Base-by-base conservation (phyloP, 2,797 vertebrate species). In the Typhlichthys subterraneus region DNA sequence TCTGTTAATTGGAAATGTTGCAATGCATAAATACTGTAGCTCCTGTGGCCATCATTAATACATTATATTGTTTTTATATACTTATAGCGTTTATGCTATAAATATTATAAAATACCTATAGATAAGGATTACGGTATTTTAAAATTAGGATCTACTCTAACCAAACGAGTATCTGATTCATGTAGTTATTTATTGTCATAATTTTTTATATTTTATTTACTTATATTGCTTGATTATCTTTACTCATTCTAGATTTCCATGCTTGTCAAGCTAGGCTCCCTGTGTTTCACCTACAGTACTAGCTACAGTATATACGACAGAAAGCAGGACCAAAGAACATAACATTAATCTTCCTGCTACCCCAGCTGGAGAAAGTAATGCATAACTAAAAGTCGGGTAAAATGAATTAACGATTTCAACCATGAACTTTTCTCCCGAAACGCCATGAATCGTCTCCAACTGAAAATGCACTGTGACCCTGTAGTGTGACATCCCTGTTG, bases 331-430 rank as follows among this genome's bases (percentile, higher is more conserved):
- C 70, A 71, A 65, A 83, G 81, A 88, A 83, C 82, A 83, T 69
- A 79, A 88, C 90, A 93, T 95, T 95, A 96, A 95, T 94, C 93
- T 93, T 89, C 93, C 75, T 85, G 92, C 91, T 90, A 94, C 92
- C 92, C 89, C 94, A 96, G 94, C 94, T 95, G 93, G 88, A 89
- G 92, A 94, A 94, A 92, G 90, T 91, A 94, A 94, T 95, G 94
- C 94, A 95, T 94, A 96, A 94, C 94, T 96, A 94, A 97, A 96
- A 95, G 92, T 95, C 94, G 91, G 92, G 93, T 95, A 94, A 96
- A 96, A 96, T 94, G 89, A 96, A 98, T 96, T 95, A 96, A 97
- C 94, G 94, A 94, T 94, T 96, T 95, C 93, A 96, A 94, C 95
- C 94, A 96, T 93, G 94, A 96, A 97, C 94, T 95, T 96, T 95